Conservation (phyloP, 2,113 vertebrate genomes). For the Atractosteus spatula region DNA sequence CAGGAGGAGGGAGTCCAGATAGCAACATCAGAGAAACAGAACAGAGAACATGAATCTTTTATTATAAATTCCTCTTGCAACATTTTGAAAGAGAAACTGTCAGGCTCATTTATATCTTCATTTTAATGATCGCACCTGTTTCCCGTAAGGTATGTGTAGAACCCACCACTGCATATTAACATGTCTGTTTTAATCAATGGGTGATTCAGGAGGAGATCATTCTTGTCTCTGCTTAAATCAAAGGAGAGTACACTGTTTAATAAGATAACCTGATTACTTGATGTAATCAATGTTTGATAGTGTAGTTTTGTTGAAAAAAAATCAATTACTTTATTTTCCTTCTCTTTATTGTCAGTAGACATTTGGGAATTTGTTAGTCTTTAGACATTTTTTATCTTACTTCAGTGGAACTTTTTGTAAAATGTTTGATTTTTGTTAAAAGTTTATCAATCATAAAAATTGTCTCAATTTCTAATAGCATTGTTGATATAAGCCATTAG, state of each 20-base stretch:
- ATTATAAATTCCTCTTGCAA: constrained; percentile 43
- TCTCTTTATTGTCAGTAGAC: too few relatives aligned
- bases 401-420: too few relatives aligned
- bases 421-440: too few relatives aligned
- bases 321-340: too few relatives aligned
- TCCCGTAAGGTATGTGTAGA: constrained; percentile 14
- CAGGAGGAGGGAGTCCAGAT: not conserved
- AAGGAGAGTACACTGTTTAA: constrained; percentile 33
- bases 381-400: too few relatives aligned
- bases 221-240: constrained; percentile 23
- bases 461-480: too few relatives aligned
- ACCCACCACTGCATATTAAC: constrained; percentile 39
- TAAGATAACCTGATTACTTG: constrained; percentile 9
- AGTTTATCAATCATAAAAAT: too few relatives aligned
- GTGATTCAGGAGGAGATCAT: not conserved
- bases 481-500: too few relatives aligned
- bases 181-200: constrained; percentile 42
- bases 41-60: constrained; percentile 39
- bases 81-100: constrained; percentile 49
- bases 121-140: constrained; percentile 15
- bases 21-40: constrained; percentile 18
- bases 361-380: too few relatives aligned
- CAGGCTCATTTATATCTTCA: constrained; percentile 42
- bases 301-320: too few relatives aligned
- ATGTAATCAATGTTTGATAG: too few relatives aligned